A percentile compares a stretch with the other conserved stretches of the same genome.
phyloP scores from a whole-genome alignment of 2,888 invertebrate species.

The Drosophila heteroneura region DNA sequence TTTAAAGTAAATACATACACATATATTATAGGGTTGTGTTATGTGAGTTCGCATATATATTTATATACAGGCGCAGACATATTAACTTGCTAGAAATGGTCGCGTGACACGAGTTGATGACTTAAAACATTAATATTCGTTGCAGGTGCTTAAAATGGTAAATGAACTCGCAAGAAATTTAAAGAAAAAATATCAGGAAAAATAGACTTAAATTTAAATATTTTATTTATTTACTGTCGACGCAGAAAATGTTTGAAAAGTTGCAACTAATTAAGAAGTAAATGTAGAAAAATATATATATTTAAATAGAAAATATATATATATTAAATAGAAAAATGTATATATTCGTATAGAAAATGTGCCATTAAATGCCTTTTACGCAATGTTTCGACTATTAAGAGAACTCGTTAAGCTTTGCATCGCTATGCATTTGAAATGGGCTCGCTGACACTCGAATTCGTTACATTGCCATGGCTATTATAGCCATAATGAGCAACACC shows the following conservation, averaged over 20 bases:
- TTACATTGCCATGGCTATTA: slow-evolving; percentile 5
- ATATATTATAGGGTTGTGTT: background rate
- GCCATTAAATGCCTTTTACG: background rate
- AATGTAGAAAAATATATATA: background rate
- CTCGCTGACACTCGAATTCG: background rate
- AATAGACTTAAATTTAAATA: too few species aligned
- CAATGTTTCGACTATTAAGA: background rate
- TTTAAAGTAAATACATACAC: background rate
- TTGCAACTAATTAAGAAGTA: background rate
- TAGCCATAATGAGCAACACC: slow-evolving; percentile 26
- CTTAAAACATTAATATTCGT: background rate
- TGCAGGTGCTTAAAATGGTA: background rate
- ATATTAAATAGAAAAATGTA: background rate
- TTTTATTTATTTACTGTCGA: background rate
- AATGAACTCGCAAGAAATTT: background rate
- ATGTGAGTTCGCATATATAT: background rate
- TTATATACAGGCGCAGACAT: slow-evolving; percentile 2
- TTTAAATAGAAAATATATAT: background rate
- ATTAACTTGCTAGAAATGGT: slow-evolving; percentile 5
- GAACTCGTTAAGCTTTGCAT: background rate
- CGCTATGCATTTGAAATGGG: background rate
- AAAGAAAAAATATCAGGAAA: background rate
- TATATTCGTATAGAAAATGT: background rate
- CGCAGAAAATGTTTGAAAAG: background rate
- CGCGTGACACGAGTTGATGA: slow-evolving; percentile 26